A percentile compares a stretch with the other conserved stretches of the same genome.
phyloP scores from a whole-genome alignment of 2,113 vertebrate species.

The Colossoma macropomum region DNA sequence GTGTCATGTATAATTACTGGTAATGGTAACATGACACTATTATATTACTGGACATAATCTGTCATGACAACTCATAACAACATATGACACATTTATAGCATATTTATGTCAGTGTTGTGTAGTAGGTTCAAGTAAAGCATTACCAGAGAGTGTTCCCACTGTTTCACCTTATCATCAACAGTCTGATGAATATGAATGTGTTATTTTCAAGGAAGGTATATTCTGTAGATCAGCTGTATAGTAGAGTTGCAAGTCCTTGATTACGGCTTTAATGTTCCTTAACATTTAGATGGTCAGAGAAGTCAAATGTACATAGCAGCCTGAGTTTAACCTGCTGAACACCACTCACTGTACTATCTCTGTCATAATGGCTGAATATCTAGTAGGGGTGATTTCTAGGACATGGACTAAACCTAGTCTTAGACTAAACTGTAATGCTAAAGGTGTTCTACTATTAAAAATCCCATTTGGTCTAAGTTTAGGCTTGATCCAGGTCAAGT shows the following conservation, averaged over 20 bases:
- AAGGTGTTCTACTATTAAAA: background rate
- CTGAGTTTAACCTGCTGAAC: background rate
- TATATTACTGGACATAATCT: too few species aligned
- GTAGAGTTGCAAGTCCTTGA: background rate
- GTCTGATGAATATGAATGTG: background rate
- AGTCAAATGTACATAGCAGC: background rate
- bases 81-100: too few species aligned
- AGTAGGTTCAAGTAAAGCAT: too few species aligned
- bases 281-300: background rate
- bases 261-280: background rate
- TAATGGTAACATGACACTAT: too few species aligned
- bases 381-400: background rate
- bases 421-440: background rate
- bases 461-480: background rate
- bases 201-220: background rate
- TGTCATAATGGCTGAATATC: background rate
- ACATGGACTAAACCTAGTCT: background rate
- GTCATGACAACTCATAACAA: too few species aligned
- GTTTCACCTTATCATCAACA: background rate
- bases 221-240: background rate
- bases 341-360: background rate
- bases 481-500: background rate
- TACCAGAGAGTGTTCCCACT: background rate
- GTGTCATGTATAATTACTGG: too few species aligned
- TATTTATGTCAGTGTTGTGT: too few species aligned